These are phyloP conservation scores for Anneissia japonica DNA, from an alignment of 35 echinoderm and acorn worm genomes.

Conservation along the genomic window DNA sequence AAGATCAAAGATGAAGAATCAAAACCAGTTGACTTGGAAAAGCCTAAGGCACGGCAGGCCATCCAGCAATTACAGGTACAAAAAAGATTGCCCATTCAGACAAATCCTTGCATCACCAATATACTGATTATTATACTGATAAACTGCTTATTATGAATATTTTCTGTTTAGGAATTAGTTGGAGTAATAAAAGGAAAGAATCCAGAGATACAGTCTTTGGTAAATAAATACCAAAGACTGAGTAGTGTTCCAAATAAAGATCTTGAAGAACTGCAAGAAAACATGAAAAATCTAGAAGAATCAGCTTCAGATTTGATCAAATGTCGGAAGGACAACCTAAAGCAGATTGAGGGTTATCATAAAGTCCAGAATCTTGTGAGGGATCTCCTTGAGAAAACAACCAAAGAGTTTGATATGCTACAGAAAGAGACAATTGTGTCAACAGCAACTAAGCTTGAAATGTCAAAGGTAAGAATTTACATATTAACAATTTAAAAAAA, in stretches of 20 bases:
- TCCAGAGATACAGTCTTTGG: neutral
- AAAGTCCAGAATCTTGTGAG: conserved; percentile 37
- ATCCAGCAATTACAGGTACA: neutral
- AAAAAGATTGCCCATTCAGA: too few relatives aligned
- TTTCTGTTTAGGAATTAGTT: neutral
- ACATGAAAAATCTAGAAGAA: conserved; percentile 34
- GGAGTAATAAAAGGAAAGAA: neutral
- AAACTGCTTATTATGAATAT: too few relatives aligned
- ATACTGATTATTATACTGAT: too few relatives aligned
- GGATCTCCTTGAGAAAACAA: neutral
- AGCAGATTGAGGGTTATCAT: conserved; percentile 25
- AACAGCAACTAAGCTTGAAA: conserved; percentile 40
- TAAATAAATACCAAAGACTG: neutral
- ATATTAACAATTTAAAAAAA: too few relatives aligned
- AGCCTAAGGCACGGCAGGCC: neutral
- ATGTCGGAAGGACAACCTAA: conserved; percentile 41
- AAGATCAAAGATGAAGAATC: neutral
- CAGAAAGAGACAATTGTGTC: conserved; percentile 36
- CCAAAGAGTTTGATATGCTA: conserved; percentile 10
- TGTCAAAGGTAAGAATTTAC: conserved; percentile 20
- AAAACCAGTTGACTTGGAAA: neutral
- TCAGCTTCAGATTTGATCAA: conserved; percentile 18
- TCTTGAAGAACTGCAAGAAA: neutral
- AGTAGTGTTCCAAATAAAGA: neutral
- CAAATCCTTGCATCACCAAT: too few relatives aligned